Conservation (phyloP, 2,113 vertebrate species). For the Typhlomys cinereus region DNA sequence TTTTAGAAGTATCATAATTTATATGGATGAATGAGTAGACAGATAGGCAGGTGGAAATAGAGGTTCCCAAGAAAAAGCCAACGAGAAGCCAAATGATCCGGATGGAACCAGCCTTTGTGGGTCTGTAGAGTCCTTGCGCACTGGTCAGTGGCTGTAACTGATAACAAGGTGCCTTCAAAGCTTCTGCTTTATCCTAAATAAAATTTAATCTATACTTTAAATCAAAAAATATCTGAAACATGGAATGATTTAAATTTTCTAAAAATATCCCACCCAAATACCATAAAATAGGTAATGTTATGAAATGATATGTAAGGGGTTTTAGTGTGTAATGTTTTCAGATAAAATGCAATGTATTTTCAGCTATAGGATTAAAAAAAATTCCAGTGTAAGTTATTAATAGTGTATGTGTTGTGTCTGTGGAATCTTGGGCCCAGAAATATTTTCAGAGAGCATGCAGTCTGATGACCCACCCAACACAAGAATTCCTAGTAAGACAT, state of each 20-base stretch:
- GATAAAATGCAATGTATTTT: constrained; percentile 56
- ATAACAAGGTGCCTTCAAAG: neutral
- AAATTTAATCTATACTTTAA: constrained; percentile 62
- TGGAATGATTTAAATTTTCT: constrained; percentile 63
- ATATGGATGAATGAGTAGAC: neutral
- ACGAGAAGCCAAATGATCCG: neutral
- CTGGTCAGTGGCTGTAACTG: neutral
- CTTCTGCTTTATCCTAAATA: constrained; percentile 3
- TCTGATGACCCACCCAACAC: constrained; percentile 35
- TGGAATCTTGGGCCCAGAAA: constrained; percentile 71
- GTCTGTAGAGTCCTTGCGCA: neutral
- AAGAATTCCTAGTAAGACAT: constrained; percentile 63
- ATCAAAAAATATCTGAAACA: constrained; percentile 66
- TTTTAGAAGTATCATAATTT: neutral
- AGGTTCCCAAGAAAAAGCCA: constrained; percentile 1
- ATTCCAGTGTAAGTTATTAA: constrained; percentile 62
- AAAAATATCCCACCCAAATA: constrained; percentile 49
- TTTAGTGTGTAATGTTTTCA: neutral
- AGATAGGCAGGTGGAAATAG: neutral
- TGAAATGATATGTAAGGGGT: constrained; percentile 47
- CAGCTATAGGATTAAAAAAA: constrained; percentile 53
- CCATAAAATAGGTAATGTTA: constrained; percentile 26
- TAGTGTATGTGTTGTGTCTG: constrained; percentile 49
- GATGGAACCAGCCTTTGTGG: neutral
- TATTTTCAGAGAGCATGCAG: constrained; percentile 69